Evolutionary conservation across 2,113 vertebrate genomes (phyloP).

Genomic region (Colaptes auratus): DNA sequence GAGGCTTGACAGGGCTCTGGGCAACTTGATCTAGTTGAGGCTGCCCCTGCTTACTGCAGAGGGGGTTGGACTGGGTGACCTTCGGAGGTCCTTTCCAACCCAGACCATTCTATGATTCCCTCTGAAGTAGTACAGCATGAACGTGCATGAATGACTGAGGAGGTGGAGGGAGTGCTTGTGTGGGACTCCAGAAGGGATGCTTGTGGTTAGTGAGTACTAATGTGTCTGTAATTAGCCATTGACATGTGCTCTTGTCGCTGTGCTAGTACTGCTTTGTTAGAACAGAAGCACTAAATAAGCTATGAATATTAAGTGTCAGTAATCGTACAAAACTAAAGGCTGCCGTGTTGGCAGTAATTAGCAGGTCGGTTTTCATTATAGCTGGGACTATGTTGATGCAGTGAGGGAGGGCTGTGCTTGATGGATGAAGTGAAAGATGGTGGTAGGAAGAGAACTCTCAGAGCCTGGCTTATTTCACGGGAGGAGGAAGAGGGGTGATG

Average conservation of each 20-base stretch:
- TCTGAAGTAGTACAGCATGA: not conserved
- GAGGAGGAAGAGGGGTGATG: not conserved
- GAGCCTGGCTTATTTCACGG: not conserved
- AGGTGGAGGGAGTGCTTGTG: not conserved
- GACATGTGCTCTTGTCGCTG: conserved; percentile 10
- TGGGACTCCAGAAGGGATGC: conserved; percentile 1
- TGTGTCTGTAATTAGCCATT: conserved; percentile 30
- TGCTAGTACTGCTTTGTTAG: conserved; percentile 33
- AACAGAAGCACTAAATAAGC: conserved; percentile 56
- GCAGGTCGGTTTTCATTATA: conserved; percentile 41
- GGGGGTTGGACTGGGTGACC: too few relatives aligned
- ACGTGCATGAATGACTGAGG: not conserved
- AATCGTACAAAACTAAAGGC: conserved; percentile 26
- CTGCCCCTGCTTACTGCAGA: too few relatives aligned
- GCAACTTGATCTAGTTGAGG: too few relatives aligned
- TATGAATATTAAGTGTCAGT: conserved; percentile 55
- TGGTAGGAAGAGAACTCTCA: not conserved
- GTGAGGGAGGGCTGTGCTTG: not conserved
- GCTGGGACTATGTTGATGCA: not conserved
- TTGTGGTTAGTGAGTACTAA: conserved; percentile 38
- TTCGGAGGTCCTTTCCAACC: too few relatives aligned
- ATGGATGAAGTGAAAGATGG: conserved; percentile 5
- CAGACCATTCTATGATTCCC: too few relatives aligned
- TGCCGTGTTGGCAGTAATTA: conserved; percentile 24
- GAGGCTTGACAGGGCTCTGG: too few relatives aligned